These are phyloP conservation scores for Dryomyza anilis DNA, from an alignment of 2,888 invertebrate species.

Conservation along the genomic window DNA sequence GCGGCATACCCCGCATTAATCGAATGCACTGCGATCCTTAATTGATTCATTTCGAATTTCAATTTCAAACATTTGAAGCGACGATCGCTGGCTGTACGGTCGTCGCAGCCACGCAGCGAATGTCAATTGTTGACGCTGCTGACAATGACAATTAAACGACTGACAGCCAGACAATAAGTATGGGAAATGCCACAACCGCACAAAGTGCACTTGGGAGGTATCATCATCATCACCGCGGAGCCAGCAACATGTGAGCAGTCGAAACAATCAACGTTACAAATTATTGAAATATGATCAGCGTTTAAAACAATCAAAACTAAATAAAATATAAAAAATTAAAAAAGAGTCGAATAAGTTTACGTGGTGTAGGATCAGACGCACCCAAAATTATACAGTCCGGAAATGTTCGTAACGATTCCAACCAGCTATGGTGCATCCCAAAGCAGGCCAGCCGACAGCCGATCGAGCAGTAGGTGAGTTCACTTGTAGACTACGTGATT, in stretches of 20 bases:
- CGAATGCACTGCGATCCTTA: slow-evolving; percentile 12
- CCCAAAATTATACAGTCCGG: slow-evolving; percentile 13
- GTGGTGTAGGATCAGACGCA: slow-evolving; percentile 5
- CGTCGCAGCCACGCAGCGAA: background rate
- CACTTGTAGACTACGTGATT: background rate
- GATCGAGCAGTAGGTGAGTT: background rate
- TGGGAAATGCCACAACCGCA: slow-evolving; percentile 6
- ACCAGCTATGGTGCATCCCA: background rate
- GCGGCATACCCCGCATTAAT: background rate
- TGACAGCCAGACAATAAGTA: slow-evolving; percentile 19
- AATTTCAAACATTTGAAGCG: slow-evolving; percentile 6
- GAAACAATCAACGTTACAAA: slow-evolving; percentile 14
- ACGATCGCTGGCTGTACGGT: background rate
- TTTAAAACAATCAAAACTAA: background rate
- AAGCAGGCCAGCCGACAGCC: background rate
- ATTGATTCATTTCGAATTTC: slow-evolving; percentile 27
- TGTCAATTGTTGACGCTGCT: slow-evolving; percentile 11
- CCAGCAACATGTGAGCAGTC: background rate
- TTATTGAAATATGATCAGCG: slow-evolving; percentile 8
- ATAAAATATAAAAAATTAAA: background rate
- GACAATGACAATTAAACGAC: slow-evolving; percentile 24
- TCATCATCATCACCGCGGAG: background rate
- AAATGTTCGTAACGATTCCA: slow-evolving; percentile 10
- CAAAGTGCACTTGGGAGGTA: slow-evolving; percentile 15
- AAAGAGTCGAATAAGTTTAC: background rate